These are phyloP conservation scores for Diphyllodes magnificus DNA, from an alignment of 2,113 vertebrate genomes.

Conservation along the genomic window DNA sequence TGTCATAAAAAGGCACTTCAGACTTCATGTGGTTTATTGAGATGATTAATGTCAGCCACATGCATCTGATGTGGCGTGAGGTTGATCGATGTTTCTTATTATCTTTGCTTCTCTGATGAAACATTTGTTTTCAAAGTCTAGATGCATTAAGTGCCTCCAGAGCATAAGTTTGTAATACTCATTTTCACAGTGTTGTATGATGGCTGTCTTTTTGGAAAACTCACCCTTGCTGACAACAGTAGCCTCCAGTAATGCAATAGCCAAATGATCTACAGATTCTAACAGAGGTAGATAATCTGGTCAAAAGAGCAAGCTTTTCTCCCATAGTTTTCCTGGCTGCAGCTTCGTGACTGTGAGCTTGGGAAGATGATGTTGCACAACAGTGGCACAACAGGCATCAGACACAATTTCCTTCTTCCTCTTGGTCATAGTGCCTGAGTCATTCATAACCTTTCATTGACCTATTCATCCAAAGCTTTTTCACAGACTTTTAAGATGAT, in stretches of 20 bases:
- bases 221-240: background rate
- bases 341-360: background rate
- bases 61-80: background rate
- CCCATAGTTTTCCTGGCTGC: background rate
- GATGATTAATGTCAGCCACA: background rate
- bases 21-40: conserved; percentile 33
- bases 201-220: background rate
- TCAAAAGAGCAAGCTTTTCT: background rate
- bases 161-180: conserved; percentile 16
- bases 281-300: background rate
- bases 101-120: conserved; percentile 37
- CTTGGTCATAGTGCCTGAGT: background rate
- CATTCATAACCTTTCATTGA: background rate
- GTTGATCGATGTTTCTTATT: conserved; percentile 14
- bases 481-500: background rate
- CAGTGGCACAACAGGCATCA: background rate
- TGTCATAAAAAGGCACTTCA: conserved; percentile 28
- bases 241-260: background rate
- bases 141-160: background rate
- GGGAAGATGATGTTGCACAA: background rate
- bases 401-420: background rate
- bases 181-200: background rate
- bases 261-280: conserved; percentile 1
- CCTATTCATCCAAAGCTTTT: background rate
- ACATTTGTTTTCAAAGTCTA: background rate